A percentile compares a stretch with the other conserved stretches of the same genome.
Evolutionary conservation across 2,113 vertebrate species (phyloP).

Genomic region (Otis tarda): DNA sequence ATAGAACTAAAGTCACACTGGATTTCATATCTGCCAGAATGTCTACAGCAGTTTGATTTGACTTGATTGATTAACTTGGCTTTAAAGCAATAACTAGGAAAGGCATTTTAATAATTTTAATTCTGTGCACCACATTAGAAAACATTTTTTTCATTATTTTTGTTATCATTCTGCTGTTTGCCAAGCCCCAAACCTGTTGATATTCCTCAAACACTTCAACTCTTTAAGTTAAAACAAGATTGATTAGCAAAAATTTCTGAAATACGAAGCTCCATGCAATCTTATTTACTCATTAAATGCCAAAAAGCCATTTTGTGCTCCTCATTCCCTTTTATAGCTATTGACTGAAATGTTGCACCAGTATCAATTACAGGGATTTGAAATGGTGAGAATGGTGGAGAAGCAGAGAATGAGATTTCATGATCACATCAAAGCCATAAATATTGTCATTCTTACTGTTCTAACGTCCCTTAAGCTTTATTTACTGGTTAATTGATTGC

Average conservation of each 20-base stretch:
- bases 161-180: background rate
- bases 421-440: constrained; percentile 32
- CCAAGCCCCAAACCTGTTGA: background rate
- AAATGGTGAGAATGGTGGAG: constrained; percentile 22
- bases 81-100: background rate
- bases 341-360: constrained; percentile 32
- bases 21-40: background rate
- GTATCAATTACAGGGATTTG: constrained; percentile 34
- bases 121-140: background rate
- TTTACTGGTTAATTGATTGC: constrained; percentile 50
- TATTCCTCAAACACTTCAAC: background rate
- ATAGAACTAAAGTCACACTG: background rate
- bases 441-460: constrained; percentile 6
- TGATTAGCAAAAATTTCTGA: background rate
- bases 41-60: background rate
- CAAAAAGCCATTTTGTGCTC: background rate
- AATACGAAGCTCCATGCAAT: background rate
- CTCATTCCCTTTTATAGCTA: constrained; percentile 21
- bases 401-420: constrained; percentile 35
- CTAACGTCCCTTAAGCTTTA: constrained; percentile 29
- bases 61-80: background rate
- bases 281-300: constrained; percentile 27
- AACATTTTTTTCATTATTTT: background rate
- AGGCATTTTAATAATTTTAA: background rate
- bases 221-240: background rate